Evolutionary conservation across 2,113 vertebrate genomes (phyloP), one percentile per base, ranked within the genome.

Genomic region (Perognathus longimembris): DNA sequence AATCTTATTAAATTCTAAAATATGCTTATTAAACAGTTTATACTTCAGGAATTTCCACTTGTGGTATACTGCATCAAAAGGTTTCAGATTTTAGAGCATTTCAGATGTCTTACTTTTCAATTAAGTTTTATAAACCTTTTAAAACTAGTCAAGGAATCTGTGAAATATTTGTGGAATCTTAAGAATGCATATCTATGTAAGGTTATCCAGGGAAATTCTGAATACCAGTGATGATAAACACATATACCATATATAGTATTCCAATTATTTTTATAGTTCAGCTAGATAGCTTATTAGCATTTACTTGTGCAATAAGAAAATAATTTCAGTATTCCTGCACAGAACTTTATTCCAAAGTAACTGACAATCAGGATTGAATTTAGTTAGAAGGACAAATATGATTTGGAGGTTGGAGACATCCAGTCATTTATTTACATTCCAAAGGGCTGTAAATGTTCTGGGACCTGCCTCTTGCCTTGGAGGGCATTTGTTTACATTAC

Each of bases 381-480:
- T 18, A 34, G 3, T 69, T 91, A 74, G 45, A 70, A 70, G 85
- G 17, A 9, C 71, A 67, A 73, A 84, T 28, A 59, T 63, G 42
- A 18, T 34, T 89, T 59, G 5, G 12, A 86, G 69, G 8, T 30
- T 73, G 32, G 45, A 70, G 30, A n/a, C 15, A n/a, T 74, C 40
- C 10, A 76, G 57, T 4, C 36, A 59, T 84, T 63, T 81, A 73
- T 85, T 93, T 94, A 81, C 54, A 85, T 70, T 75, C 26, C 70
- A 79, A 92, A 88, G 57, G 12, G 12, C 34, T 88, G 9, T 50
- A 71, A 76, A 61, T 21, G 85, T 71, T 8, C 54, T 45, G 34
- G 26, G 38, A 79, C 21, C 1, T 45, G 6, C 45, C 11, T 32
- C 7, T 91, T 93, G 6, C 42, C 50, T 32, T 38, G 36, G 30